Evolutionary conservation across 2,113 vertebrate species (phyloP), one percentile per base, ranked within the genome.

Genomic region (Sander vitreus): DNA sequence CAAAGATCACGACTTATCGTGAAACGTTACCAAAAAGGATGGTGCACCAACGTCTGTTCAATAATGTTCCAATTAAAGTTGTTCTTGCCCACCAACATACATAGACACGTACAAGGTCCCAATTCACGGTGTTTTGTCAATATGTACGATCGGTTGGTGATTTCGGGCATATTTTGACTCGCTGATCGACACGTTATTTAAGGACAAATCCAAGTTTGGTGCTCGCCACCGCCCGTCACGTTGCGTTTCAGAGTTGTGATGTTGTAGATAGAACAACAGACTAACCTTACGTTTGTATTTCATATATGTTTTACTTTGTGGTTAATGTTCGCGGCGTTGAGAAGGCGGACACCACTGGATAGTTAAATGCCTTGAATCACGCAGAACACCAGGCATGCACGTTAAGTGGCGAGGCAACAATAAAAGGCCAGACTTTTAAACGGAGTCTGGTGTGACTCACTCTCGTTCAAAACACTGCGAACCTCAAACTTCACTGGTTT

Each of bases 221-320:
- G 62, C 25, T 75, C 45, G 79, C 16, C 85, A 57, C 83, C 84
- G 87, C 83, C 85, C 83, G 82, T 79, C 45, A 72, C 64, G 60
- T 12, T 27, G 30, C 70, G 13, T 10, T 23, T 59, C 10, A 1
- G 1, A 18, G 19, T 5, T 2, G 1, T 2, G 2, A 11, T 30
- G 25, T 9, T 0, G 9, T 4, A 12, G 0, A 15, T 0, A n/a
- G 1, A 47, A 19, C 5, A 25, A 14, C 27, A 2, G 0, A 47
- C 16, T 16, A 65, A 19, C 5, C 3, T 1, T 33, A 6, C 1
- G 5, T 0, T 12, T 23, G 6, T 39, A 1, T 25, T 15, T 4
- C 10, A 21, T 1, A 14, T 1, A 6, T 55, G 2, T 63, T 11
- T 11, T 0, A 1, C 1, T 8, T 3, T 21, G 23, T 23, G 3